Evolutionary conservation across 2,113 vertebrate genomes (phyloP).

Genomic region (Calyptomena viridis): DNA sequence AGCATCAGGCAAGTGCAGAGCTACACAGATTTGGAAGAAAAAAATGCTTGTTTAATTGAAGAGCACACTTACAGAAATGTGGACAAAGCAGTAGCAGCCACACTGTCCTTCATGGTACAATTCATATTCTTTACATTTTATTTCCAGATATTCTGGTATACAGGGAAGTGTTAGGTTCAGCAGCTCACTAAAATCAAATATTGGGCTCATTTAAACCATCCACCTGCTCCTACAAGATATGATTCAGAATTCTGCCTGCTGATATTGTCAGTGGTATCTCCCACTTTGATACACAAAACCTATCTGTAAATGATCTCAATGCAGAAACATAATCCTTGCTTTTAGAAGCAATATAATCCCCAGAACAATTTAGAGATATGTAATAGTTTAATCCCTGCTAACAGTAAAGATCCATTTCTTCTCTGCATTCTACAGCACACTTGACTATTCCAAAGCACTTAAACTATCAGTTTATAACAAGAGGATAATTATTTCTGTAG

Average conservation of each 20-base stretch:
- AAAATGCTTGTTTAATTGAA: not conserved
- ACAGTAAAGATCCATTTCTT: not conserved
- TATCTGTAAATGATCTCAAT: not conserved
- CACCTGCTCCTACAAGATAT: not conserved
- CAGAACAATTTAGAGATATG: not conserved
- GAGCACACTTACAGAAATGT: not conserved
- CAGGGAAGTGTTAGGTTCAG: not conserved
- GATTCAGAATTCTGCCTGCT: not conserved
- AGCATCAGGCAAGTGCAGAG: not conserved
- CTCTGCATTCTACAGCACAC: not conserved
- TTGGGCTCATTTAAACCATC: not conserved
- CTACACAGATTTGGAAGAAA: not conserved
- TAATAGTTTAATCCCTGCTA: not conserved
- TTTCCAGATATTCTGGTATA: not conserved
- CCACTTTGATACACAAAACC: not conserved
- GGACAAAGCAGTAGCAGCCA: not conserved
- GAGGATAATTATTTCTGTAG: not conserved
- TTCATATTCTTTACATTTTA: not conserved
- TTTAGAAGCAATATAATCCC: not conserved
- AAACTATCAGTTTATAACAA: not conserved
- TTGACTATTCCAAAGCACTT: not conserved
- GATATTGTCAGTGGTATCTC: not conserved
- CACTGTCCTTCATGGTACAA: not conserved
- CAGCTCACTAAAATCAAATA: not conserved
- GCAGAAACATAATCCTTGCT: conserved; percentile 5